Percentiles rank a stretch among this genome's conserved stretches.
phyloP scores from a whole-genome alignment of 2,113 vertebrate genomes.

The Sitta europaea region DNA sequence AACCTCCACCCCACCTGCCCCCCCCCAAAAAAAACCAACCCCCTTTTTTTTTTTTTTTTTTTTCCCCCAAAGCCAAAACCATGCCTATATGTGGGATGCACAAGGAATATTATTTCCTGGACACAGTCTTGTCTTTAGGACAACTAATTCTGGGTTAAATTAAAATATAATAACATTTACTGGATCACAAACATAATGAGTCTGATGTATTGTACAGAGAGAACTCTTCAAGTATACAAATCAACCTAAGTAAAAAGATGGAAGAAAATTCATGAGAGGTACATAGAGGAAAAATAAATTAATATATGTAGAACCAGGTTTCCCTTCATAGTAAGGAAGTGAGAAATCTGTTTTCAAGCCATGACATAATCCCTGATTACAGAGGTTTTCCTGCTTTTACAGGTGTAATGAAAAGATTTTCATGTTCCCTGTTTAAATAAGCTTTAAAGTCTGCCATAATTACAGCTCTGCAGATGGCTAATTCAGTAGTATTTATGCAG shows the following conservation, averaged over 20 bases:
- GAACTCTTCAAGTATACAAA: neutral
- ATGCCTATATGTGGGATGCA: rapidly evolving
- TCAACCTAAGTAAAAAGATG: neutral
- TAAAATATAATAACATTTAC: neutral
- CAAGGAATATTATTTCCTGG: neutral
- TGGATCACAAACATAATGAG: neutral
- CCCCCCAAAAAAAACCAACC: too few species aligned
- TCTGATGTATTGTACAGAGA: neutral
- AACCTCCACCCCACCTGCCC: too few species aligned
- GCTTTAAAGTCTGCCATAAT: constrained; percentile 41
- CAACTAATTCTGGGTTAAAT: neutral
- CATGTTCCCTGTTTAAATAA: constrained; percentile 15
- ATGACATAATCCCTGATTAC: constrained; percentile 14
- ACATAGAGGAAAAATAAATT: neutral
- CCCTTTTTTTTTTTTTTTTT: neutral
- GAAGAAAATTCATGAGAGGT: neutral
- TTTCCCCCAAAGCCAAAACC: neutral
- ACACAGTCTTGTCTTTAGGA: neutral
- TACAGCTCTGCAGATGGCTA: constrained; percentile 44
- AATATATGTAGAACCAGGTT: neutral
- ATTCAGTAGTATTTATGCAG: constrained; percentile 24
- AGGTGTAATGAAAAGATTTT: constrained; percentile 48
- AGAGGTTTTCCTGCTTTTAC: constrained; percentile 33
- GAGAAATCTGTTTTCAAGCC: neutral
- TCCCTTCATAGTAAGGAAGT: neutral